phyloP scores from a whole-genome alignment of 2,797 vertebrate genomes.

The Simalia tracyae region DNA sequence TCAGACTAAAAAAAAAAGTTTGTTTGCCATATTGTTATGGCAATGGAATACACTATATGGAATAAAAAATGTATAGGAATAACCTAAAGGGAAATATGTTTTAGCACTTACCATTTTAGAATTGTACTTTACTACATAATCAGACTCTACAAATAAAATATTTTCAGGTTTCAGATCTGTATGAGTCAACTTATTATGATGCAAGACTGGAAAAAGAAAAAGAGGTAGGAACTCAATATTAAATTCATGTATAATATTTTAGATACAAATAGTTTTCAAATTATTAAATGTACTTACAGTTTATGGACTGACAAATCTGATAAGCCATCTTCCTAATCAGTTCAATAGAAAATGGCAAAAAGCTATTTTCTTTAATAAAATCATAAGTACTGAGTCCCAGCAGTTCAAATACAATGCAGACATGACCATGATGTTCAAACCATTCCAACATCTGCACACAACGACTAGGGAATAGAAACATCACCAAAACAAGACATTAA shows the following conservation, averaged over 20 bases:
- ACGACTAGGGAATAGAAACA: slow-evolving; percentile 73
- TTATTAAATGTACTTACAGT: slow-evolving; percentile 81
- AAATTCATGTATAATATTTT: background rate
- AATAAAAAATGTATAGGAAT: slow-evolving; percentile 19
- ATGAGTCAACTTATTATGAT: slow-evolving; percentile 94
- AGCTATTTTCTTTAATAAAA: slow-evolving; percentile 96
- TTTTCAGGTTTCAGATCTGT: slow-evolving; percentile 98
- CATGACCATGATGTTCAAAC: slow-evolving; percentile 94
- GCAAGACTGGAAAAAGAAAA: slow-evolving; percentile 82
- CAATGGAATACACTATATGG: background rate
- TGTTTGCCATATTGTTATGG: too few relatives aligned
- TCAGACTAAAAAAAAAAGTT: background rate
- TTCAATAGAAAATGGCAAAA: slow-evolving; percentile 89
- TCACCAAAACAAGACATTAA: background rate
- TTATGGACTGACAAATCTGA: slow-evolving; percentile 88
- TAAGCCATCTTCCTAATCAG: slow-evolving; percentile 94
- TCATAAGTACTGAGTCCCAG: slow-evolving; percentile 97
- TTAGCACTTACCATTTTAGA: slow-evolving; percentile 80
- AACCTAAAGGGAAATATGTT: background rate
- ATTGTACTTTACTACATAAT: slow-evolving; percentile 89
- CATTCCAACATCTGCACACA: slow-evolving; percentile 94
- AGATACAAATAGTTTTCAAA: background rate
- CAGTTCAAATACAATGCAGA: slow-evolving; percentile 94
- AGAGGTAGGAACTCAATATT: slow-evolving; percentile 25
- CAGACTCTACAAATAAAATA: slow-evolving; percentile 93